Evolutionary conservation across 2,888 invertebrate species (phyloP), one percentile per base, ranked within the genome.

Genomic region (Ophonus ardosiacus): DNA sequence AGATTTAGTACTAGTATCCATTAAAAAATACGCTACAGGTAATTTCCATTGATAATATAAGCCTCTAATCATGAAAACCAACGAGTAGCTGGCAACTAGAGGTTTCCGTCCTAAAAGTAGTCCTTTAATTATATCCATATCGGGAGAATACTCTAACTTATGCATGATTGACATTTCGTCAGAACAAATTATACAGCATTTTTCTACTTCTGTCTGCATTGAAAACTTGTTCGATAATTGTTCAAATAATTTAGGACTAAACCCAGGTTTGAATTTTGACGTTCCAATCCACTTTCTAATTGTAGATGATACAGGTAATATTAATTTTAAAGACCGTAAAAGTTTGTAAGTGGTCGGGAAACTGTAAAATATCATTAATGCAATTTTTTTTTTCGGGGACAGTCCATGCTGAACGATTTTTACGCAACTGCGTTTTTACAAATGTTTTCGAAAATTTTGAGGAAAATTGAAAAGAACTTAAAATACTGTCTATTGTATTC

Each of bases 121-220:
- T 10, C 86, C 85, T 10, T 80, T 57, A 0, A 86, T 61, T 13
- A 31, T 7, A 79, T 86, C 74, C 21, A 17, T 17, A 51, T 85
- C 78, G 78, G 15, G 40, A 21, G 81, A 81, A 51, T 85, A 86
- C 13, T 24, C 0, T 56, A 86, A 38, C 10, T 6, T 8, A 3
- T 78, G 24, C n/a, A 51, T 61, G 40, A 86, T 61, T 10, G 85
- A 15, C 21, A 86, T 83, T 84, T 86, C 86, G 56, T 86, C 84
- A 65, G 85, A 86, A 10, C 86, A 51, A 10, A 86, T 15, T 7
- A 68, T 78, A 74, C 71, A 61, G 4, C 8, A 18, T 18, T 61
- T 61, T 61, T 61, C 61, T 18, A 15, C 17, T 57, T 57, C 57
- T 57, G 57, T 57, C 17, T 7, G 17, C n/a, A 57, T 15, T 57